Percentiles rank a stretch among this genome's conserved stretches.
phyloP scores from a whole-genome alignment of 2,888 invertebrate genomes.

The Pyrgus malvae region DNA sequence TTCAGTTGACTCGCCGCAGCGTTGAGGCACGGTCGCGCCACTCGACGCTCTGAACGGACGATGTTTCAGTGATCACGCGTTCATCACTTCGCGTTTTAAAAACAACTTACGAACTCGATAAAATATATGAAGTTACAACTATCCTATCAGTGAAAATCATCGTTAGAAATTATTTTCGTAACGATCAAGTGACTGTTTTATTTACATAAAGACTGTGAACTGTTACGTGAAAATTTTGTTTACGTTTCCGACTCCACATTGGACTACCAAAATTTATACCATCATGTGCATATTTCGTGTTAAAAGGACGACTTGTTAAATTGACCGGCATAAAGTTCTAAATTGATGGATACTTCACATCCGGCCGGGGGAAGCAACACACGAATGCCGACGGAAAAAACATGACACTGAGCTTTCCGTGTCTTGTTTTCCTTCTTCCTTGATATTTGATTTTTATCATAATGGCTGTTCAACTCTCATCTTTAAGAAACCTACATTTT shows the following conservation, averaged over 20 bases:
- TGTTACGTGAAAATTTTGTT: constrained; percentile 53
- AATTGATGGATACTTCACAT: constrained; percentile 79
- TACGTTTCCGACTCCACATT: constrained; percentile 35
- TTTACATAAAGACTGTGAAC: constrained; percentile 46
- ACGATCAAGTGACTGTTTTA: constrained; percentile 25
- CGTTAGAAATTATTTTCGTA: constrained; percentile 25
- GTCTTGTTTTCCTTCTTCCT: constrained; percentile 77
- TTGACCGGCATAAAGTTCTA: constrained; percentile 63
- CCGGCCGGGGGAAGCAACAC: constrained; percentile 71
- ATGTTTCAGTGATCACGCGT: constrained; percentile 72
- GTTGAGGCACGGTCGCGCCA: constrained; percentile 75
- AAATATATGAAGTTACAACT: constrained; percentile 29
- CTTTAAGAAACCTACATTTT: constrained; percentile 58
- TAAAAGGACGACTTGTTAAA: constrained; percentile 49
- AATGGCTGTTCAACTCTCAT: constrained; percentile 66
- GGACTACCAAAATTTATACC: constrained; percentile 47
- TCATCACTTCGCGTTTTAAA: constrained; percentile 60
- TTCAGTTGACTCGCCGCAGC: constrained; percentile 75
- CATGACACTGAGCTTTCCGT: constrained; percentile 77
- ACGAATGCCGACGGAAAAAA: constrained; percentile 79
- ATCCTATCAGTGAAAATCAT: constrained; percentile 8
- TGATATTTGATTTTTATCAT: constrained; percentile 73
- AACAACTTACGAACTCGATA: constrained; percentile 47
- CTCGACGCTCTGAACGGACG: constrained; percentile 66
- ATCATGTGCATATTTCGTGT: constrained; percentile 55